Conservation (phyloP, 2,113 vertebrate species). For the Verasper variegatus region DNA sequence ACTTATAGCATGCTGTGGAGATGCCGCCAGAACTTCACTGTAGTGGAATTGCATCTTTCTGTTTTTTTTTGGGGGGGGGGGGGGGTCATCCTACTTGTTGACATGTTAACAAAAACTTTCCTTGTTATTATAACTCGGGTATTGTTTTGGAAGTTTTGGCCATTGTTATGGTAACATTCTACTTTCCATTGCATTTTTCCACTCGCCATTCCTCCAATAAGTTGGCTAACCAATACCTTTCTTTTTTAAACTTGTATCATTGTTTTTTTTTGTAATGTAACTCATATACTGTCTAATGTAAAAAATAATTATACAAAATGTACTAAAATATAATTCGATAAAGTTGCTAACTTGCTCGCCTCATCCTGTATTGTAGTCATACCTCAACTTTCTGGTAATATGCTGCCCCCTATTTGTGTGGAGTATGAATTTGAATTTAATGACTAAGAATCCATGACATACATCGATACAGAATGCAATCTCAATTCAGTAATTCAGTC, state of each 20-base stretch:
- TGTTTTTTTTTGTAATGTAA: too few relatives aligned
- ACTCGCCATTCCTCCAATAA: too few relatives aligned
- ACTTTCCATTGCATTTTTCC: too few relatives aligned
- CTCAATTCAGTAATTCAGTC: neutral
- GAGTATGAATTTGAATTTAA: neutral
- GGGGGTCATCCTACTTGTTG: slow-evolving; percentile 22
- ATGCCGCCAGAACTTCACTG: slow-evolving; percentile 45
- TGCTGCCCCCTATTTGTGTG: neutral
- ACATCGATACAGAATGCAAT: neutral
- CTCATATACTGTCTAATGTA: too few relatives aligned
- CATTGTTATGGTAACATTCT: too few relatives aligned
- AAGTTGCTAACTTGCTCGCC: too few relatives aligned
- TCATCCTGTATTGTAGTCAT: neutral
- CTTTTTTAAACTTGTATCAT: too few relatives aligned
- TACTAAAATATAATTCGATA: too few relatives aligned
- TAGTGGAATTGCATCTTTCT: slow-evolving; percentile 49
- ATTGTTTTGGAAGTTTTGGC: neutral
- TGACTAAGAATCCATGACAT: neutral
- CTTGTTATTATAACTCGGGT: too few relatives aligned
- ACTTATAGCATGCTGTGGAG: slow-evolving; percentile 31
- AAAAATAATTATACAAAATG: too few relatives aligned
- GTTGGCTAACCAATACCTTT: too few relatives aligned
- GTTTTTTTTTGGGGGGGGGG: neutral
- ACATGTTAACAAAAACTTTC: neutral
- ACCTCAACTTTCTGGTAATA: neutral